Evolutionary conservation across 2,888 invertebrate species (phyloP).

Genomic region (Villa cingulata): DNA sequence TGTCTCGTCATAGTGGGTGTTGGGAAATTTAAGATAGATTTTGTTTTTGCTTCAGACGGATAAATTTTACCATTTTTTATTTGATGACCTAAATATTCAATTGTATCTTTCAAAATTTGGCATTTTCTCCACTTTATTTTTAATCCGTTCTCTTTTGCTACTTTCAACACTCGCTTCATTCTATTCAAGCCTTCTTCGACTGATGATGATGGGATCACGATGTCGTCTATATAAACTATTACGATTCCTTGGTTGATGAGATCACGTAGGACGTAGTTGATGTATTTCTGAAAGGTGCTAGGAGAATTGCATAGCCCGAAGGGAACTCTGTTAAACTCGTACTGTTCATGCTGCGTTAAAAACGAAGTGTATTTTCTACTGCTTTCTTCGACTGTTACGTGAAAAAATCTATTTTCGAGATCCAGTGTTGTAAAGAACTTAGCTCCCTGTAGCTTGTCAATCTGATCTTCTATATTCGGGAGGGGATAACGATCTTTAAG

Average conservation of each 20-base stretch:
- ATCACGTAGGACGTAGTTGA: no score
- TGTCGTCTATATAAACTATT: not conserved
- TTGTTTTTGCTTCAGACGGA: slow-evolving; percentile 5
- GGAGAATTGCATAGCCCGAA: no score
- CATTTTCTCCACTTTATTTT: not conserved
- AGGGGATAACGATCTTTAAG: no score
- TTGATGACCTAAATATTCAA: slow-evolving; percentile 7
- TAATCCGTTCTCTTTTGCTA: not conserved
- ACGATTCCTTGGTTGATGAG: not conserved
- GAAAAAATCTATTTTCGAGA: no score
- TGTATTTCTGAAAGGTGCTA: no score
- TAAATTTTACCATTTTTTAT: slow-evolving; percentile 1
- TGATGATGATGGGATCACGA: not conserved
- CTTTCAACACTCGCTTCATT: not conserved
- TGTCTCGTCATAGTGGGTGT: not conserved
- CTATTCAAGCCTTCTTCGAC: not conserved
- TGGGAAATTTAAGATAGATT: slow-evolving; percentile 5
- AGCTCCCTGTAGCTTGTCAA: no score
- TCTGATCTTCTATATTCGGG: no score
- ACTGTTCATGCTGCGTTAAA: no score
- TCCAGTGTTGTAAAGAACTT: no score
- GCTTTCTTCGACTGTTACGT: no score
- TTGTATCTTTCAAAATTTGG: not conserved
- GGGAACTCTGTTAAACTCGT: no score
- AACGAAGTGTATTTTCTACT: no score